Base-by-base conservation (phyloP, 2,113 vertebrate genomes). In the Anser cygnoides region DNA sequence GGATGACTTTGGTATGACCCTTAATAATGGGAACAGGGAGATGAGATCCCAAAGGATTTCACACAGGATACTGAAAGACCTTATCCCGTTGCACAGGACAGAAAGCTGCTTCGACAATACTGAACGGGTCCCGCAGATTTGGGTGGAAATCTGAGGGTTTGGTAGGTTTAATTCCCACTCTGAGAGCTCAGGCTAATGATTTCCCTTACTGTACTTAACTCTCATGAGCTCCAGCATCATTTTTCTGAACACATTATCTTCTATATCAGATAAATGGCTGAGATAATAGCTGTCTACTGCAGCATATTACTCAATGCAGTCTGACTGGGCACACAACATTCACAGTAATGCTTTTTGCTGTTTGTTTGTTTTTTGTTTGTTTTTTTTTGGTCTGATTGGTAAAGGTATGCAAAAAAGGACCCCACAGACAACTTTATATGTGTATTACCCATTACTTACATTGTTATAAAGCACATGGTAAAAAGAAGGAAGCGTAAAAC, bases 1-100 rank as follows among this genome's bases (percentile, higher is more conserved):
- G 1, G 8, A 28, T 0, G n/a, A 33, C 52, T 72, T 12, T 13
- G 46, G 20, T 31, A 13, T 0, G 3, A 13, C 17, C n/a, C 28
- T 14, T 6, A 31, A 39, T 4, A 6, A 25, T 0, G 1, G 6
- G 39, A 44, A n/a, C 0, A 2, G 68, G 26, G 52, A 33, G n/a
- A 11, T 2, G 13, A 65, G 80, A 55, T 15, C 49, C 58, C 28
- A 4, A 3, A 10, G 55, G 59, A n/a, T 91, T 29, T 37, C 37
- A 10, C 4, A 3, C 12, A 43, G 55, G 26, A 3, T 11, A 13
- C 29, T 8, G 31, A 5, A 72, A 29, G 6, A 7, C 31, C 20
- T 63, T 9, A 19, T 6, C 19, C 55, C 61, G 17, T 4, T 71
- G 31, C 57, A 50, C 1, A 5, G 33, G 61, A 28, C 33, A 46